Percentiles rank a stretch among this genome's conserved stretches.
These are phyloP conservation scores for Mus spicilegus DNA, from an alignment of 2,113 vertebrate genomes.

Conservation along the genomic window DNA sequence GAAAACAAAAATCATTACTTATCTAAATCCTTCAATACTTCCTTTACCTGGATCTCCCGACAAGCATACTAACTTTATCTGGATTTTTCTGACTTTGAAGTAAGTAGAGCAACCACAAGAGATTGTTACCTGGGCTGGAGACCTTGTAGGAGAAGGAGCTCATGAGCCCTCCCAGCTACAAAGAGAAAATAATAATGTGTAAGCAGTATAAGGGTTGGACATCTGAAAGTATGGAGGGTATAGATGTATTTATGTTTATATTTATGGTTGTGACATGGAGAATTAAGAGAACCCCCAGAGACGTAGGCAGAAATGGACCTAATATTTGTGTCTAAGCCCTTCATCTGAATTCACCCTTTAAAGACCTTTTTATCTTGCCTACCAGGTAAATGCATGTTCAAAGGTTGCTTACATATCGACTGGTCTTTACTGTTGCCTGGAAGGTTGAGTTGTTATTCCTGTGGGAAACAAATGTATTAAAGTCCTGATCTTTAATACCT, in stretches of 20 bases:
- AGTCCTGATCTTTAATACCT: neutral
- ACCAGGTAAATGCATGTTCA: neutral
- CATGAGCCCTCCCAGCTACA: too few relatives aligned
- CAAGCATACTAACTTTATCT: accelerated
- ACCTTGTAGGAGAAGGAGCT: too few relatives aligned
- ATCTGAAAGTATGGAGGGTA: neutral
- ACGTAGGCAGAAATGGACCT: too few relatives aligned
- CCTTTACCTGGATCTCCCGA: accelerated
- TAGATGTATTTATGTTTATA: neutral
- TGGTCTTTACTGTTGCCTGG: neutral
- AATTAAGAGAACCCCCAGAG: too few relatives aligned
- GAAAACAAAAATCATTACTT: neutral
- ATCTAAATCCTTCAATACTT: accelerated
- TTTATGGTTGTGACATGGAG: neutral
- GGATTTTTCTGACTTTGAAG: neutral
- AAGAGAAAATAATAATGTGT: neutral
- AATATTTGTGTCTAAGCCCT: too few relatives aligned
- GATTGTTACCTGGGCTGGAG: neutral
- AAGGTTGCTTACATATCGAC: too few relatives aligned
- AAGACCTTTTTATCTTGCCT: neutral
- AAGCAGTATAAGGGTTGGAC: too few relatives aligned
- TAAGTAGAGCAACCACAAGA: accelerated
- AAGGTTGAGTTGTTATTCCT: too few relatives aligned
- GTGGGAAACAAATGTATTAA: neutral
- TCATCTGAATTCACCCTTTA: neutral